phyloP scores from a whole-genome alignment of 1,140 invertebrate genomes.

The Drosophila tristis region DNA sequence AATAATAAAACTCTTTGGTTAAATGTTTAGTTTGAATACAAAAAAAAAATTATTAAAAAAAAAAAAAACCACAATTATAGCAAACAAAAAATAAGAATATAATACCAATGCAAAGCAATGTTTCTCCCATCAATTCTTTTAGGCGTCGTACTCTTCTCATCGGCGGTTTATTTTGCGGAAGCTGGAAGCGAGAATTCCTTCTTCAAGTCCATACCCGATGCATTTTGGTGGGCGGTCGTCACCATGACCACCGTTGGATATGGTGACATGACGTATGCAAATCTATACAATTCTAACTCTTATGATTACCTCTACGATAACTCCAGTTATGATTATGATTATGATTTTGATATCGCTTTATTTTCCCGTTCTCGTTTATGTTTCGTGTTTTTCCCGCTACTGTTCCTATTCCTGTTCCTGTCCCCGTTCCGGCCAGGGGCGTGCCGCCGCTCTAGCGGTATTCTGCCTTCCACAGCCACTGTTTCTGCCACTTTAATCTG shows the following conservation, averaged over 20 bases:
- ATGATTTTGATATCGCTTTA: constrained; percentile 12
- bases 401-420: constrained; percentile 26
- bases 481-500: constrained; percentile 21
- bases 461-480: constrained; percentile 15
- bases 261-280: constrained; percentile 99
- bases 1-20: constrained; percentile 32
- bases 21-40: constrained; percentile 43
- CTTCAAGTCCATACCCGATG: constrained; percentile 99
- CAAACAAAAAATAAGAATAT: constrained; percentile 53
- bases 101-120: constrained; percentile 79
- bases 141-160: constrained; percentile 99
- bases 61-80: constrained; percentile 19
- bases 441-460: constrained; percentile 12
- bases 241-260: constrained; percentile 99
- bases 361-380: constrained; percentile 25
- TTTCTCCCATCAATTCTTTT: constrained; percentile 89
- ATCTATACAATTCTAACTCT: constrained; percentile 81
- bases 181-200: constrained; percentile 98
- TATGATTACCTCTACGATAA: constrained; percentile 71
- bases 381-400: constrained; percentile 26
- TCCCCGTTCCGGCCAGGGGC: constrained; percentile 20
- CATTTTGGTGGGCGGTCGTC: constrained; percentile 99
- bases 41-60: constrained; percentile 31
- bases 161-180: constrained; percentile 99
- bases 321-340: constrained; percentile 44